Conservation (phyloP, 2,113 vertebrate genomes). For the Irena cyanogastra region DNA sequence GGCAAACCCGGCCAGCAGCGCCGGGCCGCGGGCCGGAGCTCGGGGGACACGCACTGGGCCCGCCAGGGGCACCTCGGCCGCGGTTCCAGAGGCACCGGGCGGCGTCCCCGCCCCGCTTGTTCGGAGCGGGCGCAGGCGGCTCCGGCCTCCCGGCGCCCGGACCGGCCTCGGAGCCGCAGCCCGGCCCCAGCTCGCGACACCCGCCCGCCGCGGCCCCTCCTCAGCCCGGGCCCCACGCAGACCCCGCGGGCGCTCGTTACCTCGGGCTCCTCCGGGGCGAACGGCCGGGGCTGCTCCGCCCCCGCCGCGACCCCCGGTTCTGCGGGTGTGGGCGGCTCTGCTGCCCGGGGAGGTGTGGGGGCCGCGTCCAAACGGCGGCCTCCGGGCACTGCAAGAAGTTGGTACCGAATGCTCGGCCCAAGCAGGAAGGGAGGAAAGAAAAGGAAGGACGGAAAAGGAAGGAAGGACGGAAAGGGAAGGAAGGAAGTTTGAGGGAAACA, state of each 20-base stretch:
- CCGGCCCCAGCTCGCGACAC: too few relatives aligned
- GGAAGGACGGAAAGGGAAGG: not conserved
- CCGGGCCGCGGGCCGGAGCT: not conserved
- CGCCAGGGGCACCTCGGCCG: too few relatives aligned
- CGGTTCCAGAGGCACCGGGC: too few relatives aligned
- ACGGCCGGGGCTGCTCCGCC: too few relatives aligned
- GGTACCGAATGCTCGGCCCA: fast-evolving
- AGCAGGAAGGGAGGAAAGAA: not conserved
- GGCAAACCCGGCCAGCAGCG: not conserved
- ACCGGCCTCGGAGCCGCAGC: too few relatives aligned
- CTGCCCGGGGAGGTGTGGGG: not conserved
- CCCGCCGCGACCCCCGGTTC: not conserved
- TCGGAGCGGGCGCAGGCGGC: too few relatives aligned
- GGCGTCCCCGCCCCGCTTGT: too few relatives aligned
- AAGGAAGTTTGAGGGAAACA: not conserved
- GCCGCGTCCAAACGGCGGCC: not conserved
- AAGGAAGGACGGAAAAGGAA: not conserved
- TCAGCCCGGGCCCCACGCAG: not conserved
- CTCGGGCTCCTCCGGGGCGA: not conserved
- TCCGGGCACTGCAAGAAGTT: fast-evolving
- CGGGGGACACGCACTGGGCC: not conserved
- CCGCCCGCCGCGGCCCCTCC: not conserved
- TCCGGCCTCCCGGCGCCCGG: too few relatives aligned
- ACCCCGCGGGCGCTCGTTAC: not conserved
- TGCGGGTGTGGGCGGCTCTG: not conserved